Evolutionary conservation across 1,140 invertebrate species (phyloP).

Genomic region (Drosophila lacteicornis): DNA sequence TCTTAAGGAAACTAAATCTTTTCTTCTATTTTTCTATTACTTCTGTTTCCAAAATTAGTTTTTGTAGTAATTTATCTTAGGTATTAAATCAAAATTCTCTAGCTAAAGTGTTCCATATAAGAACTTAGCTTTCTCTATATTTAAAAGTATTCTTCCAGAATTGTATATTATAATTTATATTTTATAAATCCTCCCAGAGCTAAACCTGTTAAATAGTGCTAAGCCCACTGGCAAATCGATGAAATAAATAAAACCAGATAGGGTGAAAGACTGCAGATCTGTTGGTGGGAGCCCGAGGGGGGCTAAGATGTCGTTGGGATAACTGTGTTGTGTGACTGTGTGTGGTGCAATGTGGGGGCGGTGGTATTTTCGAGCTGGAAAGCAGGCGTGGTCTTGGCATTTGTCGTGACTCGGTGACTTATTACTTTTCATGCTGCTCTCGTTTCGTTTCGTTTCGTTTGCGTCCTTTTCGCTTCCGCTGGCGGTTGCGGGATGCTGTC

Average conservation of each 20-base stretch:
- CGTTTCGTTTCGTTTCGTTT: conserved; percentile 23
- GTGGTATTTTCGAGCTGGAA: background rate
- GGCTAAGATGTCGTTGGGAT: conserved; percentile 25
- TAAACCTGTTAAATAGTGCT: conserved; percentile 16
- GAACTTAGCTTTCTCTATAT: too few species aligned
- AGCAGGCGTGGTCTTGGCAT: conserved; percentile 43
- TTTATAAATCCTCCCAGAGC: too few species aligned
- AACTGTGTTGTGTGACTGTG: background rate
- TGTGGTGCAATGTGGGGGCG: background rate
- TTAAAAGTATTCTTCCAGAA: too few species aligned
- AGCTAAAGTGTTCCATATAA: background rate
- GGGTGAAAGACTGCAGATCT: conserved; percentile 22
- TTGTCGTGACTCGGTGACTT: conserved; percentile 77
- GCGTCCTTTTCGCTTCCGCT: conserved; percentile 15
- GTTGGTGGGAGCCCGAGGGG: conserved; percentile 8
- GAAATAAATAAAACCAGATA: conserved; percentile 26
- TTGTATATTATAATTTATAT: background rate
- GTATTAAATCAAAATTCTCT: background rate
- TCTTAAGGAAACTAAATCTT: too few species aligned
- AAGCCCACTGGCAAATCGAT: conserved; percentile 29
- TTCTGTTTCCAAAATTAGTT: background rate
- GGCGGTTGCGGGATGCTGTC: conserved; percentile 46
- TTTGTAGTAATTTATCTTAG: background rate
- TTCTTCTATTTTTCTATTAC: background rate
- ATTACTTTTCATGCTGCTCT: conserved; percentile 72